These are phyloP conservation scores for Rhineura floridana DNA, from an alignment of 2,113 vertebrate genomes.

Conservation along the genomic window DNA sequence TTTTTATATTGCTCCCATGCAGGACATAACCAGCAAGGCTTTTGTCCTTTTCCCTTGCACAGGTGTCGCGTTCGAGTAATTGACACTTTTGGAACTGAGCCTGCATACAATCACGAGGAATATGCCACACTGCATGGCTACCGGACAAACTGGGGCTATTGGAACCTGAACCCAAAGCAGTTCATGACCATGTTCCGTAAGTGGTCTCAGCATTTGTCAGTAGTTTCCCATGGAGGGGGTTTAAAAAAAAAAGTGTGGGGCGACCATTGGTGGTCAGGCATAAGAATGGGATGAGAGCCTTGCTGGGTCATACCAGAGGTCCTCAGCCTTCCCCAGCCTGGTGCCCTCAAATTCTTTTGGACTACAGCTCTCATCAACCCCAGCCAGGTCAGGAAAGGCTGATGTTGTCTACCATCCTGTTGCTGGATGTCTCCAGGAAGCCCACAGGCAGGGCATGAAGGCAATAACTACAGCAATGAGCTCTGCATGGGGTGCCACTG, in stretches of 20 bases:
- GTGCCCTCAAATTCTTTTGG: too few relatives aligned
- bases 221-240: background rate
- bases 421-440: background rate
- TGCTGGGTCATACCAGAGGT: background rate
- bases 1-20: background rate
- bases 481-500: too few relatives aligned
- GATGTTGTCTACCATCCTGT: background rate
- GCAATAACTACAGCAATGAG: background rate
- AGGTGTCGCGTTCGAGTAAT: slow-evolving; percentile 96
- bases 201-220: slow-evolving; percentile 57
- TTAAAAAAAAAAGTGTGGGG: too few relatives aligned
- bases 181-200: slow-evolving; percentile 99
- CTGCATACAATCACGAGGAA: slow-evolving; percentile 95
- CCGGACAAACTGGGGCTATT: slow-evolving; percentile 98
- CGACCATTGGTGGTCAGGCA: background rate
- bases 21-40: background rate
- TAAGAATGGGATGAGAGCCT: background rate
- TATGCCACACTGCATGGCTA: slow-evolving; percentile 92
- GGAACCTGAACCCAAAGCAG: slow-evolving; percentile 93
- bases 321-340: background rate
- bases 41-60: background rate
- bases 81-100: slow-evolving; percentile 96
- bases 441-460: background rate
- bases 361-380: too few relatives aligned
- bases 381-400: too few relatives aligned